phyloP scores from a whole-genome alignment of 2,888 invertebrate genomes.

The Patella ulyssiponensis region DNA sequence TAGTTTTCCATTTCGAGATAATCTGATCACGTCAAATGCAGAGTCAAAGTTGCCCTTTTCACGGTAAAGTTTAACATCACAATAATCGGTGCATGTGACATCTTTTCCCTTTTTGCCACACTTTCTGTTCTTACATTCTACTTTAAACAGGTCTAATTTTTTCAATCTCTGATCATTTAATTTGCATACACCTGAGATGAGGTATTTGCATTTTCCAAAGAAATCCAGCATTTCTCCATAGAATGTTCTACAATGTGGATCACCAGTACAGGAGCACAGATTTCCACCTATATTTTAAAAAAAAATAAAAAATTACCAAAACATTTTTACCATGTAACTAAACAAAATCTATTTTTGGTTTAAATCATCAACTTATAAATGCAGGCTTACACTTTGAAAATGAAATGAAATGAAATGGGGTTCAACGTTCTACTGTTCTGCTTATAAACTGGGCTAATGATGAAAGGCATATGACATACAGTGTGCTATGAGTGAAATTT shows the following conservation, averaged over 20 bases:
- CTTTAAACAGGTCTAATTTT: neutral
- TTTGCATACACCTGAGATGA: neutral
- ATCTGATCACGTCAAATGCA: neutral
- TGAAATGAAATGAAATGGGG: too few species aligned
- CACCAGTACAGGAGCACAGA: neutral
- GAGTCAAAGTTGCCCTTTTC: neutral
- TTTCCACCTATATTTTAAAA: neutral
- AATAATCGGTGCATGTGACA: neutral
- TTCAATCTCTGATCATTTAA: neutral
- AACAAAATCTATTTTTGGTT: too few species aligned
- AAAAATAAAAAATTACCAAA: neutral
- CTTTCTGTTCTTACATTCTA: neutral
- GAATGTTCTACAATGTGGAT: neutral
- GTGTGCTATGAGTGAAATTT: too few species aligned
- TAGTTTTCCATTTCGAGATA: neutral
- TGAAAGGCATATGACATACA: too few species aligned
- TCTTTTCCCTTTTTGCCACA: neutral
- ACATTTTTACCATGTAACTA: too few species aligned
- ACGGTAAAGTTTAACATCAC: neutral
- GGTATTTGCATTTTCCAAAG: constrained; percentile 1
- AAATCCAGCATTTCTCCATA: neutral
- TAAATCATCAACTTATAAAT: too few species aligned
- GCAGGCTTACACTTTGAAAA: too few species aligned
- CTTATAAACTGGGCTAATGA: too few species aligned
- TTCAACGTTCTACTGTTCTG: too few species aligned